Conservation (phyloP, 1,140 invertebrate genomes). For the Drosophila sechellia region DNA sequence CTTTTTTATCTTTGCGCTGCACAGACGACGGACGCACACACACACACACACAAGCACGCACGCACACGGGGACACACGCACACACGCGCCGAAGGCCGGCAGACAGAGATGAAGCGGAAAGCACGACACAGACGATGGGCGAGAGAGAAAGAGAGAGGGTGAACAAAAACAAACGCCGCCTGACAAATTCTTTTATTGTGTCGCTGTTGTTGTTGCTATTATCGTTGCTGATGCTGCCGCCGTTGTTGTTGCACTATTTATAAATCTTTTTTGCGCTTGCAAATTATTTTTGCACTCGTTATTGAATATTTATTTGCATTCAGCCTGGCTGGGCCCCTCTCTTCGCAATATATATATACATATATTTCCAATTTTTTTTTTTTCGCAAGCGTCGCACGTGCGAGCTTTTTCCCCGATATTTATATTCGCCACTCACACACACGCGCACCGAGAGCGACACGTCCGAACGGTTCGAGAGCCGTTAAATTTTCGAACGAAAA, state of each 20-base stretch:
- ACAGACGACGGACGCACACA: conserved; percentile 20
- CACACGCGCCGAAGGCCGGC: conserved; percentile 36
- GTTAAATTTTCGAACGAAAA: background rate
- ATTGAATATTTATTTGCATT: conserved; percentile 66
- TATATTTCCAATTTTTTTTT: conserved; percentile 16
- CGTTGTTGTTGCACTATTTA: conserved; percentile 77
- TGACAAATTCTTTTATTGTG: conserved; percentile 71
- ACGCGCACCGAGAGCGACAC: conserved; percentile 1
- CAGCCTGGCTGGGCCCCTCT: conserved; percentile 17
- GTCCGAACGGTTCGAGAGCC: conserved; percentile 9
- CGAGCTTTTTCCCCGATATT: conserved; percentile 45
- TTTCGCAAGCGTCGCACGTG: conserved; percentile 54
- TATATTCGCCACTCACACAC: conserved; percentile 16
- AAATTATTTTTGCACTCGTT: conserved; percentile 58
- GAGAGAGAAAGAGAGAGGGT: conserved; percentile 18
- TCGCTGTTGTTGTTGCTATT: conserved; percentile 10
- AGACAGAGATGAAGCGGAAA: conserved; percentile 9
- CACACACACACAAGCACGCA: conserved; percentile 18
- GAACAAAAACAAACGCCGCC: conserved; percentile 52
- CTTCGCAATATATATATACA: conserved; percentile 8
- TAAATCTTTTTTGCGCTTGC: conserved; percentile 59
- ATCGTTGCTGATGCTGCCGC: conserved; percentile 22
- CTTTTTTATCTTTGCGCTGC: conserved; percentile 59
- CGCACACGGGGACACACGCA: conserved; percentile 17
- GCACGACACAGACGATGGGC: conserved; percentile 4